These are phyloP conservation scores for Fulica atra DNA, from an alignment of 2,113 vertebrate species.

Conservation along the genomic window DNA sequence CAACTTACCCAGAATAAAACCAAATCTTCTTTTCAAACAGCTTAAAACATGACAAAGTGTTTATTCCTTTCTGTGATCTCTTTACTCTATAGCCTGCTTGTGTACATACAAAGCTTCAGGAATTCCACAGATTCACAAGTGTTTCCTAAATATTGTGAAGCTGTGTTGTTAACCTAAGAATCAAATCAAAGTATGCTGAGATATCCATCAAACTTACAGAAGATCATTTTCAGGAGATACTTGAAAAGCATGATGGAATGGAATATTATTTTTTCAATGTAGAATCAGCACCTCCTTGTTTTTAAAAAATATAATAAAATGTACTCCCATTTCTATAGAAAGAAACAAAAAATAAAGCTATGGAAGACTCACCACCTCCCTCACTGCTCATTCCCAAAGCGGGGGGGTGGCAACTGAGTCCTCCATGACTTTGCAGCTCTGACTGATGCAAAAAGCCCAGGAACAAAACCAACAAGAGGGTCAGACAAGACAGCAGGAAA, in stretches of 20 bases:
- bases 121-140: not conserved
- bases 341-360: not conserved
- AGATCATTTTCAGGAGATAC: not conserved
- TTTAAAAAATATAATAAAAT: not conserved
- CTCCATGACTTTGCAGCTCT: not conserved
- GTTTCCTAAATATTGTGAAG: not conserved
- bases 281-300: not conserved
- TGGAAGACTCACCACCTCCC: not conserved
- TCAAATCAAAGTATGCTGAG: not conserved
- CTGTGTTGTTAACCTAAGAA: not conserved
- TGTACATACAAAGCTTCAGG: not conserved
- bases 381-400: not conserved
- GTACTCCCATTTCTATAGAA: not conserved
- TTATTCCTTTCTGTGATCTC: slow-evolving; percentile 41
- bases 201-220: not conserved
- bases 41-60: slow-evolving; percentile 36
- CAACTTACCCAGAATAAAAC: slow-evolving; percentile 49
- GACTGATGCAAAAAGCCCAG: not conserved
- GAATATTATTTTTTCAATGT: not conserved
- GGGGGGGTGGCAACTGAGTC: not conserved
- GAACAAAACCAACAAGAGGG: not conserved
- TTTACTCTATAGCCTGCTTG: not conserved
- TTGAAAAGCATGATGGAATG: not conserved
- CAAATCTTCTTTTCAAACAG: slow-evolving; percentile 45
- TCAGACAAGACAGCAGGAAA: slow-evolving; percentile 27